Conservation (phyloP, 2,888 invertebrate genomes). For the Nemotelus pantherinus region DNA sequence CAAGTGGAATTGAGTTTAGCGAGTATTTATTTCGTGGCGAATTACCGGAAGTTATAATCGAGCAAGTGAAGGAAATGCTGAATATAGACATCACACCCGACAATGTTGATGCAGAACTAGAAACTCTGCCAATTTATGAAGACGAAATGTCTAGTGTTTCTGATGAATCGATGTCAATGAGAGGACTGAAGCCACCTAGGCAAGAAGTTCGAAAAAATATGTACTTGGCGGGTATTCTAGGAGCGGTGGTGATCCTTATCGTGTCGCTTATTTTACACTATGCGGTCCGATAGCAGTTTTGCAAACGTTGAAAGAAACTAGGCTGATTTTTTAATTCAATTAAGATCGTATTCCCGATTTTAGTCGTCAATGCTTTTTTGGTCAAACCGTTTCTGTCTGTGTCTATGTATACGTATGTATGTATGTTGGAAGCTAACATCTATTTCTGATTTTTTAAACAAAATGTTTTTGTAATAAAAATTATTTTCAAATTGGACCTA, state of each 20-base stretch:
- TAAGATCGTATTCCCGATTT: neutral
- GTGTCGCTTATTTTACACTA: conserved; percentile 73
- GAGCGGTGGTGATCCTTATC: conserved; percentile 72
- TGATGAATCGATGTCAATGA: conserved; percentile 62
- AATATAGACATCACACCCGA: conserved; percentile 78
- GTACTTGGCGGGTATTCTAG: conserved; percentile 67
- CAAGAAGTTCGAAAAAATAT: conserved; percentile 51
- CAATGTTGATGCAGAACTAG: conserved; percentile 77
- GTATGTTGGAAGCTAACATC: conserved; percentile 2
- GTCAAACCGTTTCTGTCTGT: conserved; percentile 4
- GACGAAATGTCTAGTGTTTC: conserved; percentile 37
- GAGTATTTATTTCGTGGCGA: conserved; percentile 94
- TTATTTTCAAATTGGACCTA: neutral
- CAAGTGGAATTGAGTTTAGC: conserved; percentile 75
- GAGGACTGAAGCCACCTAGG: conserved; percentile 67
- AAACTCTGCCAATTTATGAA: conserved; percentile 77
- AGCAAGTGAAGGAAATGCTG: conserved; percentile 83
- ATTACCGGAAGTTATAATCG: conserved; percentile 79
- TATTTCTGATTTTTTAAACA: conserved; percentile 33
- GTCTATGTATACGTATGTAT: neutral
- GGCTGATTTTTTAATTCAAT: neutral
- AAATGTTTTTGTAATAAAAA: conserved; percentile 33
- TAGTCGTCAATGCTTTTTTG: conserved; percentile 12
- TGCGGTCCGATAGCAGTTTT: conserved; percentile 52
- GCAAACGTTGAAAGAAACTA: neutral